Evolutionary conservation across 2,888 invertebrate genomes (phyloP).

Genomic region (Drosophila emarginata): DNA sequence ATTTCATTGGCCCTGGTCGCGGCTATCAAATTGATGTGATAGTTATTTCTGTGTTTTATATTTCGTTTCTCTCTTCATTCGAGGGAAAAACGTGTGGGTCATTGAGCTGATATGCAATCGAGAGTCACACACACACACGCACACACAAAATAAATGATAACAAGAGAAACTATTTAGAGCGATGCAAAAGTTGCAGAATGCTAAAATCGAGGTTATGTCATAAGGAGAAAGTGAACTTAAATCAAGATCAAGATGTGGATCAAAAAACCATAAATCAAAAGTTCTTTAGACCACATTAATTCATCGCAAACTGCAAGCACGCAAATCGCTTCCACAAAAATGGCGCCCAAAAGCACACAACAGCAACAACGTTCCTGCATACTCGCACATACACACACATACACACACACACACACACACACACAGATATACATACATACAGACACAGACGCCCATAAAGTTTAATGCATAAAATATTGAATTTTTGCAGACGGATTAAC

Average conservation of each 20-base stretch:
- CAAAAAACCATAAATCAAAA: background rate
- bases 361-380: constrained; percentile 42
- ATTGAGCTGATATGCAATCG: constrained; percentile 55
- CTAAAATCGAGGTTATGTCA: background rate
- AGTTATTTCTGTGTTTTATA: constrained; percentile 27
- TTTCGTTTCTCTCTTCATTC: constrained; percentile 7
- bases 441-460: constrained; percentile 57
- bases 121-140: constrained; percentile 4
- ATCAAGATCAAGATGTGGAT: background rate
- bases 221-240: background rate
- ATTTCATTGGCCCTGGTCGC: constrained; percentile 78
- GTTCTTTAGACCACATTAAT: constrained; percentile 32
- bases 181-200: background rate
- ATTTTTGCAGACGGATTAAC: constrained; percentile 82
- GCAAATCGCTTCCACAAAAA: constrained; percentile 45
- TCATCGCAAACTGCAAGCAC: constrained; percentile 15
- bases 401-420: background rate
- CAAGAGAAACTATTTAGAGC: background rate
- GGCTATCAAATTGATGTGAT: constrained; percentile 74
- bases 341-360: constrained; percentile 74
- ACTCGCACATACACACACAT: background rate
- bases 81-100: constrained; percentile 68
- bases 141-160: background rate
- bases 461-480: constrained; percentile 81
- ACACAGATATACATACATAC: constrained; percentile 8